phyloP scores from a whole-genome alignment of 2,888 invertebrate genomes.

The Drosophila trichaetosa region DNA sequence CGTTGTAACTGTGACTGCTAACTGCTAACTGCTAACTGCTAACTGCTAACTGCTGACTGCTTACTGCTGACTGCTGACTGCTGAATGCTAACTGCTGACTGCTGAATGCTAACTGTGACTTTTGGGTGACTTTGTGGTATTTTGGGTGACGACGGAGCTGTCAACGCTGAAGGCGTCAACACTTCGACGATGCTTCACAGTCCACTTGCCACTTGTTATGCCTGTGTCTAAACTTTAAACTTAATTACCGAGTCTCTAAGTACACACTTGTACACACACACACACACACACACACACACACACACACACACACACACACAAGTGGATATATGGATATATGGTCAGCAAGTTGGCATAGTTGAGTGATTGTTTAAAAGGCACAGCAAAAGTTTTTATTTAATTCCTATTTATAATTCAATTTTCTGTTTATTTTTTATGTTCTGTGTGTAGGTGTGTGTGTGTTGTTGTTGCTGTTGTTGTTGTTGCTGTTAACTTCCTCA shows the following conservation, averaged over 20 bases:
- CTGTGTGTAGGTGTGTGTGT: constrained; percentile 18
- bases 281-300: constrained; percentile 10
- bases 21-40: not conserved
- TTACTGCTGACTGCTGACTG: not conserved
- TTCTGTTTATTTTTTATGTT: constrained; percentile 26
- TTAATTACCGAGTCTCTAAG: constrained; percentile 62
- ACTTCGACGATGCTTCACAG: constrained; percentile 43
- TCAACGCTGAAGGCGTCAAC: constrained; percentile 34
- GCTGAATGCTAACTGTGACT: not conserved
- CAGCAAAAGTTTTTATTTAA: constrained; percentile 35
- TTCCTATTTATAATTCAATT: constrained; percentile 33
- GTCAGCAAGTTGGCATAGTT: constrained; percentile 42
- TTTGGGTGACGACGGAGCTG: constrained; percentile 14
- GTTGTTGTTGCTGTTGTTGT: not conserved
- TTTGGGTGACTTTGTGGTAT: not conserved
- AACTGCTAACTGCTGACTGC: not conserved
- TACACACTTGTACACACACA: constrained; percentile 8
- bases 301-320: not conserved
- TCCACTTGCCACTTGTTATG: constrained; percentile 43
- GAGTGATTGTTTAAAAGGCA: constrained; percentile 58
- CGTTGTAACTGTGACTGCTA: constrained; percentile 8
- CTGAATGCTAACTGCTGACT: not conserved
- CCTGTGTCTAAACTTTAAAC: constrained; percentile 61
- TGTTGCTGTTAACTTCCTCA: constrained; percentile 57
- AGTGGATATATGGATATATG: constrained; percentile 19